Conservation (phyloP, 2,113 vertebrate species). For the Hippolais icterina region DNA sequence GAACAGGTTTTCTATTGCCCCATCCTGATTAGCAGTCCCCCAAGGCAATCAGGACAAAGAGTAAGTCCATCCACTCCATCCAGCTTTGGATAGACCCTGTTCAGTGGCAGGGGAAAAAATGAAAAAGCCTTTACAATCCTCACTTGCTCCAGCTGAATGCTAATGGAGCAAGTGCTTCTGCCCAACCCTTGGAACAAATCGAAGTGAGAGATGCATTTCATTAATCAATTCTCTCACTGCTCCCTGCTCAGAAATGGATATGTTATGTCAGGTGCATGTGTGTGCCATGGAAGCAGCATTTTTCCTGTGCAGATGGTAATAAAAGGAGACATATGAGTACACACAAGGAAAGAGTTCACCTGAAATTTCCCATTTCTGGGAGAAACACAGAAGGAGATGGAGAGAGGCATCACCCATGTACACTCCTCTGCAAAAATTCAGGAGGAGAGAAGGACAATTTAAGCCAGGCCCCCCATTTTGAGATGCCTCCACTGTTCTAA, state of each 20-base stretch:
- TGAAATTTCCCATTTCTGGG: neutral
- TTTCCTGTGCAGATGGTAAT: neutral
- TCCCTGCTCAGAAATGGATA: neutral
- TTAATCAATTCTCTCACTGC: neutral
- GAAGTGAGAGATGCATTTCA: neutral
- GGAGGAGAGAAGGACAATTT: neutral
- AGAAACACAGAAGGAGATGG: neutral
- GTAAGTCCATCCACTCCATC: neutral
- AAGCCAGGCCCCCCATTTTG: neutral
- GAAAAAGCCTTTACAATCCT: neutral
- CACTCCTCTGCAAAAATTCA: neutral
- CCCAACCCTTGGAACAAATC: neutral
- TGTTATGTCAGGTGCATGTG: neutral
- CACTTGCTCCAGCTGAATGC: constrained; percentile 26
- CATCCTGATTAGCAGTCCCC: neutral
- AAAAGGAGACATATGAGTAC: neutral
- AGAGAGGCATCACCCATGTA: neutral
- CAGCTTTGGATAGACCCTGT: neutral
- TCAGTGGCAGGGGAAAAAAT: neutral
- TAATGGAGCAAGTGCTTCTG: neutral
- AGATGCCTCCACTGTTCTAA: neutral
- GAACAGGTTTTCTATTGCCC: neutral
- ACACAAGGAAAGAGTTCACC: neutral
- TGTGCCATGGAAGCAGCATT: neutral
- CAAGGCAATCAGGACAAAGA: neutral